Evolutionary conservation across 2,113 vertebrate species (phyloP), one percentile per base, ranked within the genome.

Genomic region (Sardina pilchardus): DNA sequence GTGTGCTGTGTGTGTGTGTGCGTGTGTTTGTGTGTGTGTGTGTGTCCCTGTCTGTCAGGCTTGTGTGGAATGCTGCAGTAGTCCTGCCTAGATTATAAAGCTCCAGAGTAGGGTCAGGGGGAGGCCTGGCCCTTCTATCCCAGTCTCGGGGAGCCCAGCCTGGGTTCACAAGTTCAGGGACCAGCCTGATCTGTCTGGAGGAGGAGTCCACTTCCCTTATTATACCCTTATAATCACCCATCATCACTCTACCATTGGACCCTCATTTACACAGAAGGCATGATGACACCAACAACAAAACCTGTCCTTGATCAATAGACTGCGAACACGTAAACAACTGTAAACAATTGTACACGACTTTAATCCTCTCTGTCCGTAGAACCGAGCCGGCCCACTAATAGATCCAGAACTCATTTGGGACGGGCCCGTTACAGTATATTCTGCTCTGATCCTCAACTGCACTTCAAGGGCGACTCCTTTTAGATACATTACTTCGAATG

Each of bases 31-130:
- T 53, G 50, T 53, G 19, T 56, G 19, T 56, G 50, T 56, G 50
- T 56, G 19, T 56, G 50, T 4, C 86, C 59, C 45, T 84, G 80
- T 82, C 88, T 89, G 86, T 91, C 89, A 85, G 67, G 82, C 89
- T 30, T 63, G 81, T 83, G 85, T 89, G 88, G 89, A 92, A 93
- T 92, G 90, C 86, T 88, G 88, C 84, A 86, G 88, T 88, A 88
- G 89, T 92, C 88, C 78, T 85, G 84, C 89, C 83, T 17, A 43
- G 87, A 93, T 89, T 92, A 88, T 88, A 90, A 89, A 91, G 88
- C 90, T 56, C 63, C 45, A 39, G 81, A 48, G 44, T 47, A 39
- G 16, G 91, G 89, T 90, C 84, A 89, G 78, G 26, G 56, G 56
- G 86, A 75, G 86, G 86, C 84, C 87, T 86, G 26, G 85, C 85